Evolutionary conservation across 37 sponge, comb jelly and placozoan species (phyloP).

Genomic region (Mnemiopsis leidyi): DNA sequence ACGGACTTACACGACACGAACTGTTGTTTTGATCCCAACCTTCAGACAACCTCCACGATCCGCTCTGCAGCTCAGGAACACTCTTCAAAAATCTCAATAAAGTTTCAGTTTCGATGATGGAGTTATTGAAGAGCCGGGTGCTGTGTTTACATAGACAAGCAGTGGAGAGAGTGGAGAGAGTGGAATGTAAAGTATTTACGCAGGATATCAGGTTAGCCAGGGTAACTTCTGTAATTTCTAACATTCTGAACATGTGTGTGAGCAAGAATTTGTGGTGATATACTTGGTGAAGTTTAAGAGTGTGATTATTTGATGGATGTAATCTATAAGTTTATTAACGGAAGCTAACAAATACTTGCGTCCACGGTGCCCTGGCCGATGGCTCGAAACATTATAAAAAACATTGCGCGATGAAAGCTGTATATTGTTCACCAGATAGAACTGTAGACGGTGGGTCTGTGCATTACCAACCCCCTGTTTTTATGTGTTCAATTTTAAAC

Average conservation of each 20-base stretch:
- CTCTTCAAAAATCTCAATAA: neutral
- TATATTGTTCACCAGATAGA: no score
- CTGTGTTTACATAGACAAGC: neutral
- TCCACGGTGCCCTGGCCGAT: no score
- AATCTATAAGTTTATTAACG: no score
- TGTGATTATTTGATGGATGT: no score
- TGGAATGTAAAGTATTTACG: neutral
- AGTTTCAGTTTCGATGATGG: slow-evolving; percentile 1
- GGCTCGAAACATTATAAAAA: no score
- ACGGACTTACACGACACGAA: neutral
- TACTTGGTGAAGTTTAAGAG: no score
- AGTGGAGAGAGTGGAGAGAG: neutral
- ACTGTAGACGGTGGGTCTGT: no score
- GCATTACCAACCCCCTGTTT: no score
- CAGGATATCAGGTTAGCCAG: neutral
- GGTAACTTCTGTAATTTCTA: neutral
- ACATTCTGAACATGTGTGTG: neutral
- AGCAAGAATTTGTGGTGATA: no score
- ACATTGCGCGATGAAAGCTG: no score
- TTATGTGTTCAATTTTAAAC: no score
- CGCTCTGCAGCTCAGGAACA: neutral
- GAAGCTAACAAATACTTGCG: no score
- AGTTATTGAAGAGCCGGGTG: neutral
- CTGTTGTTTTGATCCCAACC: neutral
- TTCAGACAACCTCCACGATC: neutral